Conservation (phyloP, 2,797 vertebrate species). For the Oreochromis grahami region DNA sequence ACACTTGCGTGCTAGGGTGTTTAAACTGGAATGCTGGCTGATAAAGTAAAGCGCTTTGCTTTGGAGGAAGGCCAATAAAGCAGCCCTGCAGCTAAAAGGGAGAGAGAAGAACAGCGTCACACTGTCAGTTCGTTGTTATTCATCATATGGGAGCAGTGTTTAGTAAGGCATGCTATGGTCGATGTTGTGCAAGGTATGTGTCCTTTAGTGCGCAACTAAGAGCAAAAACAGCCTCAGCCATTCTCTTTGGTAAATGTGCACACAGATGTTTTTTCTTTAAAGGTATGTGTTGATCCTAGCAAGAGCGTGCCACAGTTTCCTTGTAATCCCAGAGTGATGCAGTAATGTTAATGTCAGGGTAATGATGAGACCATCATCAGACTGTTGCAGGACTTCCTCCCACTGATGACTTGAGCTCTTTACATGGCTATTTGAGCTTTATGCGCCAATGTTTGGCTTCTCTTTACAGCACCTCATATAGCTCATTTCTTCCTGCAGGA, state of each 20-base stretch:
- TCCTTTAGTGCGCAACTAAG: not conserved
- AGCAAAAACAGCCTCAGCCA: not conserved
- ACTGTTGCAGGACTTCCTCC: not conserved
- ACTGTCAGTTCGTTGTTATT: constrained; percentile 34
- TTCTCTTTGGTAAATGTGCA: not conserved
- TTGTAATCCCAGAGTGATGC: not conserved
- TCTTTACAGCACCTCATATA: not conserved
- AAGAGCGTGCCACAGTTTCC: not conserved
- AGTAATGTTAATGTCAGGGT: not conserved
- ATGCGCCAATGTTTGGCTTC: not conserved
- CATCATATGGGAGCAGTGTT: not conserved
- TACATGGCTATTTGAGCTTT: not conserved
- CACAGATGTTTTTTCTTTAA: not conserved
- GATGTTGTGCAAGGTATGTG: not conserved
- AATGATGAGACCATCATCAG: not conserved
- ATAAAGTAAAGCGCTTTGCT: constrained; percentile 52
- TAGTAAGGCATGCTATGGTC: not conserved
- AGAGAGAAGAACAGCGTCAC: constrained; percentile 38
- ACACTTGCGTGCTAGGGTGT: constrained; percentile 47
- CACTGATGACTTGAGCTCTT: not conserved
- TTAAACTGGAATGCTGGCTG: constrained; percentile 53
- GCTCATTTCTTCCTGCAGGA: constrained; percentile 66
- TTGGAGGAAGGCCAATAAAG: constrained; percentile 60
- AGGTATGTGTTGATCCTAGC: not conserved
- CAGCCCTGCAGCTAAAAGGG: constrained; percentile 37